Evolutionary conservation across 92 coral and sea anemone genomes (phyloP), one percentile per base, ranked within the genome.

Genomic region (Plumapathes pennacea): DNA sequence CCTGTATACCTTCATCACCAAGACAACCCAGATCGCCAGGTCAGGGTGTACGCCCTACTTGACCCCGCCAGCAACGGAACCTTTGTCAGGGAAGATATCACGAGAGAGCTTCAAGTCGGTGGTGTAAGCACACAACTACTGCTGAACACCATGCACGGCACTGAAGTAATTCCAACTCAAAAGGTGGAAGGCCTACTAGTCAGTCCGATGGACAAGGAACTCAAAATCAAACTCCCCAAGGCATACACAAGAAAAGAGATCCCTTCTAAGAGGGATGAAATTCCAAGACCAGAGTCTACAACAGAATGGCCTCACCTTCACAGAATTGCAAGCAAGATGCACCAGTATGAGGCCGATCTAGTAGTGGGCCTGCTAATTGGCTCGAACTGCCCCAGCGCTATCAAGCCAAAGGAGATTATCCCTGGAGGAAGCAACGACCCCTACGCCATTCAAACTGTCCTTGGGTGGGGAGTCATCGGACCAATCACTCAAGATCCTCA

Each of bases 401-500:
- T 69, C 20, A 50, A 25, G 38, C 67, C 54, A 20, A 38, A 48
- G 53, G 60, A 60, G 27, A 55, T 71, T 25, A 60, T 49, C 21
- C 52, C 79, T 33, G 64, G 80, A 33, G 66, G 72, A 34, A 61
- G 72, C 50, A 47, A 49, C 18, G 83, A 76, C 24, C 75, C 75
- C 14, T 76, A 64, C 57, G 74, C 67, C 26, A 42, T 65, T 13
- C 57, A 59, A 13, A 67, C 70, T 23, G 28, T 61, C 9, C 57
- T 62, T 53, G 64, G 64, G 4, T 62, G 80, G 72, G 63, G 57
- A 28, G 31, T 72, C 19, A 23, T 71, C 40, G 71, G 79, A 13
- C 53, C 72, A 52, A 47, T 61, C 11, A 38, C 52, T 23, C 37
- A 62, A 43, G 9, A 34, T 26, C 43, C 55, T 31, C 38, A 51